A percentile compares a stretch with the other conserved stretches of the same genome.
phyloP scores from a whole-genome alignment of 2,113 vertebrate genomes.

The Apaloderma vittatum region DNA sequence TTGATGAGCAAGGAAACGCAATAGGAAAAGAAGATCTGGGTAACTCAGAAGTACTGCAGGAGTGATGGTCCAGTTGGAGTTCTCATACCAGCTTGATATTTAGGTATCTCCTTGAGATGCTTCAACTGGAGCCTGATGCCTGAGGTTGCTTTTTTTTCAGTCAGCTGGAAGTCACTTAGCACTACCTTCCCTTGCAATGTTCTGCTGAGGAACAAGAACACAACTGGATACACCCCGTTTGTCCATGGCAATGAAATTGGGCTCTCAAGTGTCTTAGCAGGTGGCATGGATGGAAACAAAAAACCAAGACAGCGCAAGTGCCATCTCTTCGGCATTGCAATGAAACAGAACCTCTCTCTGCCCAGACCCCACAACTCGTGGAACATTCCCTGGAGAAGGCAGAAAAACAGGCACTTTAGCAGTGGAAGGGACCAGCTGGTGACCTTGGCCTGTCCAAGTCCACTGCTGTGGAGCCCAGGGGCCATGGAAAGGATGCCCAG shows the following conservation, averaged over 20 bases:
- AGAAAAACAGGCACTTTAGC: neutral
- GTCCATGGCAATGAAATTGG: too few relatives aligned
- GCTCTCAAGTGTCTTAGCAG: neutral
- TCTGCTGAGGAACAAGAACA: neutral
- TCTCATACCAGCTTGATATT: neutral
- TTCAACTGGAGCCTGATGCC: neutral
- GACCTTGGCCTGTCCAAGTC: neutral
- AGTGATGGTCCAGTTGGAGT: neutral
- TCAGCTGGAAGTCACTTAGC: neutral
- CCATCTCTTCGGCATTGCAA: neutral
- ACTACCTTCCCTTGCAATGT: too few relatives aligned
- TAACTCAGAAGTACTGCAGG: neutral
- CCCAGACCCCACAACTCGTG: neutral
- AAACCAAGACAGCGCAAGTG: neutral
- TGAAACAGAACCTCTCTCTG: neutral
- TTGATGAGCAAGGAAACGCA: neutral
- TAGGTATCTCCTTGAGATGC: neutral
- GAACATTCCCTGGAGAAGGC: neutral
- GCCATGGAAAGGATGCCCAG: neutral
- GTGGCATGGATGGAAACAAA: neutral
- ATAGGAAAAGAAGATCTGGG: too few relatives aligned
- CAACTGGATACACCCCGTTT: fast-evolving
- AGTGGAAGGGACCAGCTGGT: neutral
- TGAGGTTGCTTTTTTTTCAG: too few relatives aligned
- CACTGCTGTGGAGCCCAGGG: neutral